A percentile compares a stretch with the other conserved stretches of the same genome.
These are phyloP conservation scores for Hyaena hyaena DNA, from an alignment of 2,113 vertebrate species.

Conservation along the genomic window DNA sequence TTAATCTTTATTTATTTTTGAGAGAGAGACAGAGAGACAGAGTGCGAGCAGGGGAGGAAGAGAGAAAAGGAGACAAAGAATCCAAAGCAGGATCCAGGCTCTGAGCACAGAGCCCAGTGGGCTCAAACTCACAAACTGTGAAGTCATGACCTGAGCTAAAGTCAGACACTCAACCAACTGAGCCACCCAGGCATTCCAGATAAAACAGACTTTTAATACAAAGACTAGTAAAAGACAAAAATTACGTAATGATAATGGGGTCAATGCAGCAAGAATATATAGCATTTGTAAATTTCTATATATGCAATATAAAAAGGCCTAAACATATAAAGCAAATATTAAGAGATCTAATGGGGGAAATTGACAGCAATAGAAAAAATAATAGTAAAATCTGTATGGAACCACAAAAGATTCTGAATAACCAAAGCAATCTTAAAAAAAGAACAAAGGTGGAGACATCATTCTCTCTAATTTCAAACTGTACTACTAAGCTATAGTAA, in stretches of 20 bases:
- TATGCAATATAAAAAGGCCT: background rate
- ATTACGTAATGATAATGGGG: background rate
- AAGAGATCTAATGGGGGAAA: background rate
- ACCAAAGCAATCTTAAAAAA: background rate
- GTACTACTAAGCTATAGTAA: background rate
- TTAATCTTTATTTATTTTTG: no score
- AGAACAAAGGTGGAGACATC: background rate
- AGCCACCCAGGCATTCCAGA: background rate
- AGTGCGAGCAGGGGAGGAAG: no score
- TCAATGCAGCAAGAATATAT: background rate
- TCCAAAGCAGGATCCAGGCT: no score
- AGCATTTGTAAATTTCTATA: background rate
- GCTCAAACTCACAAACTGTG: no score
- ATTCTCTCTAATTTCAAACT: background rate
- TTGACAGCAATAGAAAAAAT: background rate
- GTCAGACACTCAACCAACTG: no score
- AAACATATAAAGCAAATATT: background rate
- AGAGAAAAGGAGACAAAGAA: no score
- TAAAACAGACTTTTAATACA: background rate
- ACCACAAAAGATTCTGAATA: background rate
- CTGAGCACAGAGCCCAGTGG: no score
- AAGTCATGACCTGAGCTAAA: no score
- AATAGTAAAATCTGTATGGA: background rate
- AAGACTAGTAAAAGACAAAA: background rate
- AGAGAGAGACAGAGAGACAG: no score